phyloP scores from a whole-genome alignment of 2,797 vertebrate species.

The Arrhamphus sclerolepis region DNA sequence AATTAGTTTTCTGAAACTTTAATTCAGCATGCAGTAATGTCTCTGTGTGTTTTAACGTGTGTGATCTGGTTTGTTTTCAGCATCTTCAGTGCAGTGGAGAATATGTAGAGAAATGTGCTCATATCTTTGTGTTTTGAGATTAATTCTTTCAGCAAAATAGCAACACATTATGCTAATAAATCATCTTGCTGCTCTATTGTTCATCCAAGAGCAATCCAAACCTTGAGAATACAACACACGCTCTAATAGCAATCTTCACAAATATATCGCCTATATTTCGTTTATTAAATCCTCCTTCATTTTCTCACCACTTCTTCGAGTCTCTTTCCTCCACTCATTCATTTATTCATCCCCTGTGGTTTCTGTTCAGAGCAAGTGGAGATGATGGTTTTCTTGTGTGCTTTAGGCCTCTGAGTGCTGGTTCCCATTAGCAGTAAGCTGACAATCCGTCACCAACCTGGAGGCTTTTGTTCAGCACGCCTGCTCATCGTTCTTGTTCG shows the following conservation, averaged over 20 bases:
- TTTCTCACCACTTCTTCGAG: neutral
- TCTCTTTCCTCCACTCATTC: slow-evolving; percentile 13
- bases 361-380: slow-evolving; percentile 22
- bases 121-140: too few species aligned
- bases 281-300: slow-evolving; percentile 39
- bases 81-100: too few species aligned
- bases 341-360: slow-evolving; percentile 36
- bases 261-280: slow-evolving; percentile 19
- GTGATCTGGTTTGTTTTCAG: too few species aligned
- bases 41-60: too few species aligned
- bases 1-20: too few species aligned
- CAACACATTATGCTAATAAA: slow-evolving; percentile 29
- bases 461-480: slow-evolving; percentile 2
- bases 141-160: neutral
- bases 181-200: slow-evolving; percentile 23
- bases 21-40: too few species aligned
- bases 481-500: slow-evolving; percentile 8
- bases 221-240: neutral
- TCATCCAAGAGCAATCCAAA: slow-evolving; percentile 21
- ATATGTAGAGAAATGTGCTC: too few species aligned
- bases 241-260: slow-evolving; percentile 31
- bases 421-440: slow-evolving; percentile 42
- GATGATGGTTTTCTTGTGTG: slow-evolving; percentile 26
- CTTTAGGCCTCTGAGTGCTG: slow-evolving; percentile 25
- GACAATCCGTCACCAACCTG: slow-evolving; percentile 21